Evolutionary conservation across 1,140 invertebrate species (phyloP), one percentile per base, ranked within the genome.

Genomic region (Diplogasteroides magnus): DNA sequence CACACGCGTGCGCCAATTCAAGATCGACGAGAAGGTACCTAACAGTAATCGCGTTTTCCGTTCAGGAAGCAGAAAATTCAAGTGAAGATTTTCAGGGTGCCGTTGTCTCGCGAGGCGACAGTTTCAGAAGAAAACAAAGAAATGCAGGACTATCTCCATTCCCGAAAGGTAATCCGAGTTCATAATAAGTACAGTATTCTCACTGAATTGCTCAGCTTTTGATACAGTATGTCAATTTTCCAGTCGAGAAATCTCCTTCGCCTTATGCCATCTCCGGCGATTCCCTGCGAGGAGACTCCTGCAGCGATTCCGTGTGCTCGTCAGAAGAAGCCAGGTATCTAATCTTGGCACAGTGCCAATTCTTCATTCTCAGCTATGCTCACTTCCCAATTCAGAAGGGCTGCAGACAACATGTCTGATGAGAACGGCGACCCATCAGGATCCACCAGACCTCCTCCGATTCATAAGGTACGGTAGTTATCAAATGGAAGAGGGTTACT

Each of bases 1-100:
- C 61, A 69, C 67, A 13, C 32, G 74, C 32, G 70, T 76, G 23
- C 61, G 74, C 31, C 73, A 75, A 60, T 76, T 76, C 74, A 70
- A 71, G 31, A 75, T 76, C 69, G 73, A 76, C 56, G 68, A 73
- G 27, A 76, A 76, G 60, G 37, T 48, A 11, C 19, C 6, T 48
- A 48, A 48, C 19, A 48, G 37, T 48, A 19, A 6, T 48, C 19
- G n/a, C n/a, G n/a, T n/a, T n/a, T n/a, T n/a, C n/a, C 37, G 19
- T 11, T 11, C 19, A 48, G 37, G 37, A 19, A 48, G 37, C 6
- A 19, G 6, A 48, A 48, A 11, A 6, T 6, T 11, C 19, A 48
- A 48, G 6, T 48, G 6, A 6, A 6, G 6, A 11, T 19, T 11
- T 48, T 48, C 37, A 48, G 37, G 74, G 74, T 37, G 74, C 74